Base-by-base conservation (phyloP, 2,888 invertebrate species). In the Pristionchus arcanus region DNA sequence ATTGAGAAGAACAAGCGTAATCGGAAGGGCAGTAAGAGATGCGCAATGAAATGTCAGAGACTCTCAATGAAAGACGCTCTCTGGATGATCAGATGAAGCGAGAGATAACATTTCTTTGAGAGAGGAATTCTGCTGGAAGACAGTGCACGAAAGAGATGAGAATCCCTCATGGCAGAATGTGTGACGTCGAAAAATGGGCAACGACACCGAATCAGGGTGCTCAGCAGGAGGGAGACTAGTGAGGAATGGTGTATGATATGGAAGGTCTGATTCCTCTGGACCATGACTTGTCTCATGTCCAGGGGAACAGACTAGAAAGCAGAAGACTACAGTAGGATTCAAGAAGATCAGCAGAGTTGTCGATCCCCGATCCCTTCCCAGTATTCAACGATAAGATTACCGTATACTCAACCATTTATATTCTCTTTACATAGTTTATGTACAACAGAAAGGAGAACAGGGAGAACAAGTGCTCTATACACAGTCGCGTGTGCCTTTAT, bases 361-460 rank as follows among this genome's bases (percentile, higher is more conserved):
- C 74, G 34, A 74, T 74, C 37, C 74, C 37, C 37, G 4, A 68
- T 31, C 68, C 68, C 68, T 34, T 11, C 68, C 68, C 68, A 31
- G n/a, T n/a, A 34, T 49, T 9, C 16, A 28, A 25, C 66, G 11
- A 9, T 5, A 19, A 16, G 16, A 31, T 25, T 77, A 77, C 77
- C 9, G 77, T 21, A 21, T 77, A 81, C 81, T 42, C 49, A 81
- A 53, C 49, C 28, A 15, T 81, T 81, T 81, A 81, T 81, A 81
- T 49, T 16, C 81, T 53, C 49, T 81, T 81, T 81, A 81, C 81
- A 81, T 53, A 81, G n/a, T 81, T 71, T 81, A 81, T 81, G 81
- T 81, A 81, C 49, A 81, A 81, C 81, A 53, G 81, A 81, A 53
- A 1, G 63, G n/a, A 59, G 59, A 59, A 21, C 4, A 9, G 42